Evolutionary conservation across 1,140 invertebrate genomes (phyloP), one percentile per base, ranked within the genome.

Genomic region (Bacillus rossius): DNA sequence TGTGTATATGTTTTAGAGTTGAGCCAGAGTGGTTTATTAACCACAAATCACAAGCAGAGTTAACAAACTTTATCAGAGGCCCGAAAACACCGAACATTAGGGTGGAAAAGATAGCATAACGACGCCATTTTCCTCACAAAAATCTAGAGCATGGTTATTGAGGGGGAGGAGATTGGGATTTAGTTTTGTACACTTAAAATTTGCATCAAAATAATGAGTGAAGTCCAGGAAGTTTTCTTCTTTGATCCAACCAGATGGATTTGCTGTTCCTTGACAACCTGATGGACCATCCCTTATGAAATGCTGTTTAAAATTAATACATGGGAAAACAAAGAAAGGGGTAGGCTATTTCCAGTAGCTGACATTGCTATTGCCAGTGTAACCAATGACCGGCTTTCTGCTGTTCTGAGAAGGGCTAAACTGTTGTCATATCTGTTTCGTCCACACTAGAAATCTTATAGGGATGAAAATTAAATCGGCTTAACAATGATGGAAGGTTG

Each of bases 281-380:
- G 65, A 3, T 26, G 75, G 76, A 22, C 71, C 75, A 66, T 72
- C 71, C 45, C 65, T 68, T 4, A 79, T 57, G 56, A 81, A 77
- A 61, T 75, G 69, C 13, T 72, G 65, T 42, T 72, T 63, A 57
- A 67, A 75, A 54, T 69, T 60, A 5, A 72, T 66, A 57, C 73
- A 29, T 4, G 74, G 71, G 62, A 76, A 75, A 25, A 75, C 62
- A 57, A 76, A 75, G 20, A 74, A 34, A 29, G 72, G 71, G 73
- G 72, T 22, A 72, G 47, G 37, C 55, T 40, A 57, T 68, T 67
- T 38, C 68, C 68, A 37, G 67, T 63, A 20, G 71, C 67, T 67
- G 64, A 69, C 8, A 70, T 55, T 50, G 54, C 52, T 34, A 61
- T 8, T 20, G 23, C 53, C 25, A 77, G 29, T 41, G 79, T 79